These are phyloP conservation scores for Thalassophryne amazonica DNA, from an alignment of 2,797 vertebrate genomes.

Conservation along the genomic window DNA sequence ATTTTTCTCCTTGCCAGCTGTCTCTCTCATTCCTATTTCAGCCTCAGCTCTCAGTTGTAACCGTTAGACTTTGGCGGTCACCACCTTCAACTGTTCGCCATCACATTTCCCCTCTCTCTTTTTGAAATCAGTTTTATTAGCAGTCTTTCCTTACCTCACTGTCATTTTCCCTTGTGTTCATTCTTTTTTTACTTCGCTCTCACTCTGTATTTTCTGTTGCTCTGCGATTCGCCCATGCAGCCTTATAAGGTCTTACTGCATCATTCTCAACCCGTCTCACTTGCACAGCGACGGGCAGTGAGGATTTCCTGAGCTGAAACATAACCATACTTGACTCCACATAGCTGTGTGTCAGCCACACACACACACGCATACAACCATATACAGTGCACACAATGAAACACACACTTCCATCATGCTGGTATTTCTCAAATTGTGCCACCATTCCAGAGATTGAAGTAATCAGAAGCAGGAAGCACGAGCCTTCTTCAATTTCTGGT, in stretches of 20 bases:
- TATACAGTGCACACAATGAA: neutral
- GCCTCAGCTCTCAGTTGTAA: constrained; percentile 4
- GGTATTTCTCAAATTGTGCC: constrained; percentile 13
- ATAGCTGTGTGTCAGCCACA: constrained; percentile 36
- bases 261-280: constrained; percentile 5
- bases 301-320: constrained; percentile 45
- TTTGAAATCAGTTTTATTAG: constrained; percentile 11
- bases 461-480: too few species aligned
- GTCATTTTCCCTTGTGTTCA: neutral
- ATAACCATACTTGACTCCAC: constrained; percentile 50
- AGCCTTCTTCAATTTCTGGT: too few species aligned
- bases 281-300: constrained; percentile 9
- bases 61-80: neutral
- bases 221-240: constrained; percentile 5
- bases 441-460: too few species aligned
- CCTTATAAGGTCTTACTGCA: constrained; percentile 60
- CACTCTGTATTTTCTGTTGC: too few species aligned
- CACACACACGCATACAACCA: neutral
- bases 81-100: constrained; percentile 1
- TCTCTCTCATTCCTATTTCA: neutral
- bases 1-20: constrained; percentile 2
- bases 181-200: neutral
- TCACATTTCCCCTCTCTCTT: constrained; percentile 6
- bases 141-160: neutral
- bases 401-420: neutral